Percentiles rank a stretch among this genome's conserved stretches.
These are phyloP conservation scores for Cyanistes caeruleus DNA, from an alignment of 2,113 vertebrate species.

Conservation along the genomic window DNA sequence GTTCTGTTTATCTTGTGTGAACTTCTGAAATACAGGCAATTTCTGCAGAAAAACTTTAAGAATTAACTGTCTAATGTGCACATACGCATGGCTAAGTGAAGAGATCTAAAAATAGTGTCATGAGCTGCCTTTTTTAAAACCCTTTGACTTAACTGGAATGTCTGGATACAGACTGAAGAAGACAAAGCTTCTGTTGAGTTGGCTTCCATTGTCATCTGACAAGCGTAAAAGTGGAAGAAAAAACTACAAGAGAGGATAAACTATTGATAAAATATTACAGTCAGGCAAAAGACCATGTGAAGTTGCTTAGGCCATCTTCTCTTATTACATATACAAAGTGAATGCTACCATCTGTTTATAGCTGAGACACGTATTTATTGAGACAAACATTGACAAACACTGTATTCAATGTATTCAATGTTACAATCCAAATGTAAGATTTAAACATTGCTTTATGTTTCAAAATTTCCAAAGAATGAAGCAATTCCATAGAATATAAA, in stretches of 20 bases:
- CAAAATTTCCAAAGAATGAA: background rate
- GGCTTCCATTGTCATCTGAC: background rate
- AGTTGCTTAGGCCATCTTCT: background rate
- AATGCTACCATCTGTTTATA: background rate
- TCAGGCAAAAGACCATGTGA: background rate
- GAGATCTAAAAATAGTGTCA: background rate
- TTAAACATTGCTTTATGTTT: background rate
- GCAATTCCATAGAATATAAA: background rate
- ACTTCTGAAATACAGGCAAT: background rate
- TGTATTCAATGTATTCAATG: background rate
- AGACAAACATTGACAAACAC: background rate
- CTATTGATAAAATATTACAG: background rate
- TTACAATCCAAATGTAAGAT: background rate
- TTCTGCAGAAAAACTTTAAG: background rate
- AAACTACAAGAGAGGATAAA: background rate
- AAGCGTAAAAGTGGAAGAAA: background rate
- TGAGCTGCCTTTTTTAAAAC: background rate
- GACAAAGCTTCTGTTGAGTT: background rate
- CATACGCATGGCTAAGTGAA: background rate
- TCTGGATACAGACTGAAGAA: background rate
- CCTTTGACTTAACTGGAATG: background rate
- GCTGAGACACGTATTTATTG: background rate
- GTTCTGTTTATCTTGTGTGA: background rate
- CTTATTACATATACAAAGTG: background rate
- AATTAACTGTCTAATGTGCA: background rate